Conservation (phyloP, 2,888 invertebrate genomes). For the Acholoe squamosa region DNA sequence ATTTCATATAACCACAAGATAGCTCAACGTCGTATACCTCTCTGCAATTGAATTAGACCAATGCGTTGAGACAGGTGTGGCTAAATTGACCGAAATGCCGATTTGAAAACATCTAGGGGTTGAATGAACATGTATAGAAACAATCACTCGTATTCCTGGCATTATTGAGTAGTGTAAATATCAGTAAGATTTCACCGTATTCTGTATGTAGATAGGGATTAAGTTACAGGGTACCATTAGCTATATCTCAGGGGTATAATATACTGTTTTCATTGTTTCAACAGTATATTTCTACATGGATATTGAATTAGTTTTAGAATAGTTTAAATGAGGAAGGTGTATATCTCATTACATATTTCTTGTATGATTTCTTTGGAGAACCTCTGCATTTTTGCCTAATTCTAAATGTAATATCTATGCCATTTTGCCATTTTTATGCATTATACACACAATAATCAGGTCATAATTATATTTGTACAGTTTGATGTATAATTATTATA, state of each 20-base stretch:
- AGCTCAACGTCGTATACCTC: too few relatives aligned
- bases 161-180: background rate
- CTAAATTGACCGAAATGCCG: too few relatives aligned
- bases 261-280: background rate
- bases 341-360: background rate
- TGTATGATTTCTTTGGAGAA: background rate
- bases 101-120: too few relatives aligned
- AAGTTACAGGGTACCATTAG: background rate
- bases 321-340: background rate
- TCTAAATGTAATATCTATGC: conserved; percentile 15
- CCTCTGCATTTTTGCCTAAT: background rate
- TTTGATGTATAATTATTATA: conserved; percentile 11
- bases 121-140: background rate
- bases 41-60: too few relatives aligned
- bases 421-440: conserved; percentile 52
- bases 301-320: background rate
- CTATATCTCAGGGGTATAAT: conserved; percentile 42
- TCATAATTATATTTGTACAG: conserved; percentile 15
- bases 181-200: background rate
- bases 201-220: conserved; percentile 9
- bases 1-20: too few relatives aligned
- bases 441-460: background rate
- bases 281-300: background rate
- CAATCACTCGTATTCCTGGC: background rate
- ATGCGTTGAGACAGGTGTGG: too few relatives aligned